Conservation (phyloP, 2,113 vertebrate genomes). For the Rhinogobius similis region DNA sequence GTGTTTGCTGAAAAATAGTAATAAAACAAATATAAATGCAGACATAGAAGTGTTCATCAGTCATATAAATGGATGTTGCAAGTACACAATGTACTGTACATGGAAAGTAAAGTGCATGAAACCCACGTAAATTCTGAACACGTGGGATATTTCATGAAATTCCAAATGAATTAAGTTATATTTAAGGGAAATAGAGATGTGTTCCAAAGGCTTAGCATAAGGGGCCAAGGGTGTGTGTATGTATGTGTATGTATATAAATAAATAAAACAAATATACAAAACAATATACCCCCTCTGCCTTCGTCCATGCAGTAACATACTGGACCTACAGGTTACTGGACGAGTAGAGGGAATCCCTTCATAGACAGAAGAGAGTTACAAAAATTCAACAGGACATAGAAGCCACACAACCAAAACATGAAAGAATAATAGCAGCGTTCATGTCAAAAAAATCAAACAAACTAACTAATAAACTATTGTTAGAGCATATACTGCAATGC, state of each 20-base stretch:
- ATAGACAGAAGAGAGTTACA: background rate
- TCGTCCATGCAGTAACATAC: no score
- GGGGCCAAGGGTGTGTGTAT: no score
- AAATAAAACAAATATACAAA: no score
- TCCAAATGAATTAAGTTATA: background rate
- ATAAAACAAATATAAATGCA: slow-evolving; percentile 49
- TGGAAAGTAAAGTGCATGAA: background rate
- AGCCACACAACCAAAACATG: background rate
- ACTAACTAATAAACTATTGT: no score
- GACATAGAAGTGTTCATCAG: slow-evolving; percentile 22
- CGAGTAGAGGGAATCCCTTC: no score
- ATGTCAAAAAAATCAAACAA: background rate
- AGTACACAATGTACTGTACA: background rate
- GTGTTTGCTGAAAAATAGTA: slow-evolving; percentile 30
- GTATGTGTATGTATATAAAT: no score
- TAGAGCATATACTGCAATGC: background rate
- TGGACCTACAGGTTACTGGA: background rate
- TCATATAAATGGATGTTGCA: background rate
- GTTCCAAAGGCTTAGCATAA: background rate
- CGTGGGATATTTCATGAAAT: background rate
- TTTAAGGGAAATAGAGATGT: no score
- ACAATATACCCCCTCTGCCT: no score
- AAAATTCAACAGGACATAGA: background rate
- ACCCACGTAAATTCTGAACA: background rate
- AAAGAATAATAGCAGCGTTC: background rate